phyloP scores from a whole-genome alignment of 2,888 invertebrate genomes.

The Cataglyphis albicans region DNA sequence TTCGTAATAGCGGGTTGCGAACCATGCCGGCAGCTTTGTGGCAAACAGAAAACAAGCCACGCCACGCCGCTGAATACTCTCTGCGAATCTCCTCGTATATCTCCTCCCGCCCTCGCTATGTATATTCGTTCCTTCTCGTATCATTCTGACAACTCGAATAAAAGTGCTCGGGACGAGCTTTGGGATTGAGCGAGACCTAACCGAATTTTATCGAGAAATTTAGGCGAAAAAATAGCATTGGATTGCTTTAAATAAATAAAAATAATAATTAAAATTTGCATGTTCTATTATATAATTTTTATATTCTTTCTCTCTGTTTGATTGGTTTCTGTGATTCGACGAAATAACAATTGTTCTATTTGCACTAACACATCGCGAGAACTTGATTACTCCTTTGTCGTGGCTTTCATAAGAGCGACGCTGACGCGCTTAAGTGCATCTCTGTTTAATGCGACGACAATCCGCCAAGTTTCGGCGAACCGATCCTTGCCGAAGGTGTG shows the following conservation, averaged over 20 bases:
- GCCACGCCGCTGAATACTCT: slow-evolving; percentile 57
- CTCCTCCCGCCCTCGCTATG: slow-evolving; percentile 9
- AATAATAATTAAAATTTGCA: background rate
- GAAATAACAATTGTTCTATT: background rate
- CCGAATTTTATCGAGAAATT: background rate
- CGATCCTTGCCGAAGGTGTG: slow-evolving; percentile 32
- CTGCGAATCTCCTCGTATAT: slow-evolving; percentile 55
- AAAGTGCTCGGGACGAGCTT: slow-evolving; percentile 4
- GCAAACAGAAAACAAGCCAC: slow-evolving; percentile 60
- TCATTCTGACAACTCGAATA: slow-evolving; percentile 25
- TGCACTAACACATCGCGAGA: background rate
- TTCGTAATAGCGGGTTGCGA: slow-evolving; percentile 36
- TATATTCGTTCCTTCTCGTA: slow-evolving; percentile 7
- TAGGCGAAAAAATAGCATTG: background rate
- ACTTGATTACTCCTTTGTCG: slow-evolving; percentile 8
- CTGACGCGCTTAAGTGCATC: slow-evolving; percentile 29
- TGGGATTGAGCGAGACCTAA: background rate
- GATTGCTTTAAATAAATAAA: background rate
- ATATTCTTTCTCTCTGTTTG: background rate
- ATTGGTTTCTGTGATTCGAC: background rate
- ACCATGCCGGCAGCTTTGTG: slow-evolving; percentile 55
- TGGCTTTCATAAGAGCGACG: slow-evolving; percentile 13
- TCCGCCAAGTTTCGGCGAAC: slow-evolving; percentile 31
- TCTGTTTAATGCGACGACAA: slow-evolving; percentile 43
- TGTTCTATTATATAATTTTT: background rate